Evolutionary conservation across 2,113 vertebrate genomes (phyloP), one percentile per base, ranked within the genome.

Genomic region (Trinectes maculatus): DNA sequence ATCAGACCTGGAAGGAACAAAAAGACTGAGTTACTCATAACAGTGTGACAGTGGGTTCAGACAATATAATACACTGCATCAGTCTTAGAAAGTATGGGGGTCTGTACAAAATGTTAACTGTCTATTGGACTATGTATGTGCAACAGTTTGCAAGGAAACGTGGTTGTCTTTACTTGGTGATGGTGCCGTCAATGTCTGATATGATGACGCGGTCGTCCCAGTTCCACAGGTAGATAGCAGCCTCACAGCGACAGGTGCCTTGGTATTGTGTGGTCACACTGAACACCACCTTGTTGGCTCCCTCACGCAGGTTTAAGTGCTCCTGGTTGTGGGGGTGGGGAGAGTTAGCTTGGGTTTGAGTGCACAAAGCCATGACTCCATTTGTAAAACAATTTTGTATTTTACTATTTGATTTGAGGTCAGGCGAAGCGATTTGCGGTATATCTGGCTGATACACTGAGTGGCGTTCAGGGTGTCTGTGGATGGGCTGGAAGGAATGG

Each of bases 211-310:
- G 95, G 85, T 98, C 96, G 0, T 96, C 86, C 93, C 97, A 98
- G 70, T 94, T 95, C 96, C 98, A 99, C 77, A 98, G 87, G 88
- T 96, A 99, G 88, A 98, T 97, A 40, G 95, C 93, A 63, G 93
- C 96, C 86, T 95, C 94, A 34, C 96, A 99, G 80, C 94, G 94
- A 66, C 97, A 98, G 0, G 96, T 99, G 55, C 96, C 97, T 88
- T 98, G 96, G 84, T 98, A 98, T 65, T 95, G 96, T 25, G 97
- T 99, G 0, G 96, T 99, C 81, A 98, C 95, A 0, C 97, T 99
- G 90, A 99, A 98, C 21, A 93, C 90, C 64, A 96, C 95, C 6
- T 94, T 90, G 0, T 98, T 99, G 68, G 94, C 93, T 12, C 96
- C 98, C 13, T 97, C 94, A 2, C 90, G 91, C 68, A 99, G 90